A percentile compares a stretch with the other conserved stretches of the same genome.
Conservation (phyloP, 2,113 vertebrate species). For the Camelus dromedarius region DNA sequence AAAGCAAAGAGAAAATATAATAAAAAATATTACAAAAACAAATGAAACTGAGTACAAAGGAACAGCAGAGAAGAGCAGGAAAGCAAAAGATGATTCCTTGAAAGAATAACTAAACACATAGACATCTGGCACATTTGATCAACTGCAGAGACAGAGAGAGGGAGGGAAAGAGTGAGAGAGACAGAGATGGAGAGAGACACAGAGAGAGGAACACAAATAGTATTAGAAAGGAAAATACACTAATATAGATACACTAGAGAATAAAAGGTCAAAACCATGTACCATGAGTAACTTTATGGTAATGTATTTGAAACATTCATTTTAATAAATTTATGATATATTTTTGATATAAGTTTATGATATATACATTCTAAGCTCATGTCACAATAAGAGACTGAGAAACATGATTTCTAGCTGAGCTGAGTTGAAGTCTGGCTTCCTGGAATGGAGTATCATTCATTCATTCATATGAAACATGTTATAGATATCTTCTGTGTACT, state of each 20-base stretch:
- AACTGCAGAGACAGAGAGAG: background rate
- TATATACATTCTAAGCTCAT: background rate
- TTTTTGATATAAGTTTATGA: background rate
- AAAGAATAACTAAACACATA: background rate
- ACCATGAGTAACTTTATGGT: background rate
- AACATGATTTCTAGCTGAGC: background rate
- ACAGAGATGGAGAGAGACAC: background rate
- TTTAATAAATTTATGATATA: background rate
- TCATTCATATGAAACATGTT: background rate
- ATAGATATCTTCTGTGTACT: background rate
- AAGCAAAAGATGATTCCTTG: background rate
- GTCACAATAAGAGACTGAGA: background rate
- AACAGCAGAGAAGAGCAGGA: background rate
- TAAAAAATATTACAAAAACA: background rate
- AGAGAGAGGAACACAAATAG: background rate
- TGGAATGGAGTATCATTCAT: slow-evolving; percentile 48
- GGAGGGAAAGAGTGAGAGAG: background rate
- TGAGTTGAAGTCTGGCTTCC: background rate
- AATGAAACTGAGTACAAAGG: background rate
- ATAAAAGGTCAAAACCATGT: slow-evolving; percentile 30
- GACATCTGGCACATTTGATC: background rate
- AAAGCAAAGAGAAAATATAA: background rate
- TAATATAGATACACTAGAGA: background rate
- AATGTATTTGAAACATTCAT: background rate
- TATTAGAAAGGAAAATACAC: background rate